Evolutionary conservation across 2,113 vertebrate species (phyloP), one percentile per base, ranked within the genome.

Genomic region (Phylloscopus trochiloides): DNA sequence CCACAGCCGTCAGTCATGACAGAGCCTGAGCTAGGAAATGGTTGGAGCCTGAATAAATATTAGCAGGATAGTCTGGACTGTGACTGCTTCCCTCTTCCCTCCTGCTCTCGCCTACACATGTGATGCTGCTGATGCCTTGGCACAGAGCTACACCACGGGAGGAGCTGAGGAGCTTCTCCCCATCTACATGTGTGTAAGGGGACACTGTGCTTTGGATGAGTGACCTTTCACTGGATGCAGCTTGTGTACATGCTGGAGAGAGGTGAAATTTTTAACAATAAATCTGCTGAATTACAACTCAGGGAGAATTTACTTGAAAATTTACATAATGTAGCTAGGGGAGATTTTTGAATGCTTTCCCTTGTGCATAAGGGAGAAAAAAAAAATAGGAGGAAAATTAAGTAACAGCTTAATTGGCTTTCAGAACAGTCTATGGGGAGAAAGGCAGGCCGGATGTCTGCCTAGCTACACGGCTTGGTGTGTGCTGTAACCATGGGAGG

Each of bases 401-500:
- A 84, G 92, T 86, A 96, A 96, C 68, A 94, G 79, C 61, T 75
- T 97, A 94, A 96, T 93, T 96, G 86, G 82, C 72, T 93, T 95
- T 96, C 86, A 81, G 85, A 94, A 84, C 47, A 94, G 90, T 88
- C 94, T 94, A 7, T n/a, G n/a, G 93, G 92, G 92, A 96, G 76
- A 92, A 63, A 86, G 28, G 79, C 75, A 63, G 75, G 72, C 88
- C 3, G 6, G n/a, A 77, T 90, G 26, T 90, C 90, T 96, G 93
- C 93, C 84, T 96, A 93, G 92, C 90, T 96, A 96, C 93, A 1
- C 11, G 10, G 82, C 75, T 48, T 63, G 88, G 67, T 86, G 89
- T 94, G 96, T 96, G 94, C 94, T 92, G 96, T 96, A 95, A 96
- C 93, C 76, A 96, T 77, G 96, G 94, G 88, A 96, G 72, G 95